Evolutionary conservation across 2,888 invertebrate species (phyloP).

Genomic region (Scaptomyza parva): DNA sequence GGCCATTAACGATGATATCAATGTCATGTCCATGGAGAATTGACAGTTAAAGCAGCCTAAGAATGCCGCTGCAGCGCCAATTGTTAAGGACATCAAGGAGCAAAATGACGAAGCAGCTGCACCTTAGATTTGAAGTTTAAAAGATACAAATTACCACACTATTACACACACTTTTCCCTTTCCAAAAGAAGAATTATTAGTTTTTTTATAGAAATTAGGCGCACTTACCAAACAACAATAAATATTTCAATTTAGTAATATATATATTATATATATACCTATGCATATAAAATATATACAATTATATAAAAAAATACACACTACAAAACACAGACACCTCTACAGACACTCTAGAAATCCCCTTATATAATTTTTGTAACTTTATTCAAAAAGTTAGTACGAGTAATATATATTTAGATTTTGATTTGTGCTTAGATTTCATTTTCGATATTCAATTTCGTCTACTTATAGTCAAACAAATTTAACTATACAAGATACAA

Average conservation of each 20-base stretch:
- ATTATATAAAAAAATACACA: slow-evolving; percentile 35
- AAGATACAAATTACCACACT: slow-evolving; percentile 20
- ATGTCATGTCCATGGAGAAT: slow-evolving; percentile 90
- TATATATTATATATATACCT: slow-evolving; percentile 34
- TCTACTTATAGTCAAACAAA: slow-evolving; percentile 44
- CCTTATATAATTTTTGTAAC: slow-evolving; percentile 51
- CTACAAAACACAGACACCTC: slow-evolving; percentile 30
- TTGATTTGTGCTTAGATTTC: slow-evolving; percentile 50
- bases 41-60: slow-evolving; percentile 85
- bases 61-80: slow-evolving; percentile 59
- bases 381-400: slow-evolving; percentile 44
- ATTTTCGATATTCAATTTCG: slow-evolving; percentile 45
- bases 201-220: slow-evolving; percentile 60
- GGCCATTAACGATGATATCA: slow-evolving; percentile 92
- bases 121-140: slow-evolving; percentile 56
- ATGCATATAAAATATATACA: slow-evolving; percentile 38
- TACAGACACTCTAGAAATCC: slow-evolving; percentile 36
- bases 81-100: slow-evolving; percentile 15
- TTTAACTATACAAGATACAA: slow-evolving; percentile 36
- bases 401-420: slow-evolving; percentile 51
- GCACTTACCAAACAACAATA: slow-evolving; percentile 40
- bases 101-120: slow-evolving; percentile 57
- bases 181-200: slow-evolving; percentile 25
- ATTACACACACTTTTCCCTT: slow-evolving; percentile 15
- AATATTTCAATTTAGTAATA: slow-evolving; percentile 63